These are phyloP conservation scores for Drosophila dunni DNA, from an alignment of 1,140 invertebrate species.

Conservation along the genomic window DNA sequence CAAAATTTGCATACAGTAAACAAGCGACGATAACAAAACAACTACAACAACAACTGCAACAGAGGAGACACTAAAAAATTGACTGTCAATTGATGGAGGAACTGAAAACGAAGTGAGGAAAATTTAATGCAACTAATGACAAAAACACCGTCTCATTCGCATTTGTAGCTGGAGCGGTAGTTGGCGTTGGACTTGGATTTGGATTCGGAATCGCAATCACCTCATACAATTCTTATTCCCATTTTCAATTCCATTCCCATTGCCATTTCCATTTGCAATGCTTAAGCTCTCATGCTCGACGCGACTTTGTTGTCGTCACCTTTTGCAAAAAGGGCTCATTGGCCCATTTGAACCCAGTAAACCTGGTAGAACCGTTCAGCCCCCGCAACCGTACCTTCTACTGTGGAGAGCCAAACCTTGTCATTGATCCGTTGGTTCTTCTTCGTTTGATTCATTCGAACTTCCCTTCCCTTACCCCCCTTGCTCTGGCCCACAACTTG, in stretches of 20 bases:
- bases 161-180: slow-evolving; percentile 1
- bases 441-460: slow-evolving; percentile 74
- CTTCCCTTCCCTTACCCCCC: no score
- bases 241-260: neutral
- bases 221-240: neutral
- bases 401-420: neutral
- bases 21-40: slow-evolving; percentile 26
- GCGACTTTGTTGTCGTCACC: slow-evolving; percentile 22
- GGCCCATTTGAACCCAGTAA: slow-evolving; percentile 18
- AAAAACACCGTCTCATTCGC: slow-evolving; percentile 52
- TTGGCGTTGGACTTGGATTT: neutral
- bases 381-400: neutral
- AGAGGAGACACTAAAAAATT: slow-evolving; percentile 53
- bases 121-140: slow-evolving; percentile 81
- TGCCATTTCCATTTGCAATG: neutral
- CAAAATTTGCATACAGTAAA: slow-evolving; percentile 67
- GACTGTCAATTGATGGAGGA: slow-evolving; percentile 60
- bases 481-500: neutral
- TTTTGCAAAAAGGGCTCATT: slow-evolving; percentile 21
- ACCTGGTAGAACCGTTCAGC: neutral
- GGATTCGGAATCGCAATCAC: neutral
- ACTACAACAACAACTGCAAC: neutral
- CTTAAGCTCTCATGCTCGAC: neutral
- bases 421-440: slow-evolving; percentile 3
- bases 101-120: neutral